Base-by-base conservation (phyloP, 1,140 invertebrate species). In the Mycetomoellerius zeteki region DNA sequence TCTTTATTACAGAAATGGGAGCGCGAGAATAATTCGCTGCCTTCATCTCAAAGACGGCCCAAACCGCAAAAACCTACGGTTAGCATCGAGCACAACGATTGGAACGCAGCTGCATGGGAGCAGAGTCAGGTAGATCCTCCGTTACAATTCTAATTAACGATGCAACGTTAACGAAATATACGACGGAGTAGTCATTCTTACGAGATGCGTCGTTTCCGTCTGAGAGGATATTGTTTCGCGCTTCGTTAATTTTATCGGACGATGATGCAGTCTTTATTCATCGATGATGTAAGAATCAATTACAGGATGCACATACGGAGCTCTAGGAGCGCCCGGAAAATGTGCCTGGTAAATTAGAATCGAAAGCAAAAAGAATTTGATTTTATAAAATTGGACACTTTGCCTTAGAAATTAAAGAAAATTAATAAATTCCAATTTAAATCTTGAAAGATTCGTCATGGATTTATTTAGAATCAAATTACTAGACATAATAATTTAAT, bases 21-120 rank as follows among this genome's bases (percentile, higher is more conserved):
- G 72, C 92, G 96, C n/a, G 97, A 97, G 92, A 97, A 98, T 92
- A 94, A 95, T 21, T 94, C 95, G 85, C 92, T 98, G 80, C 97
- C 97, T 3, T 93, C 94, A 62, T 95, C 96, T 76, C 94, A 96
- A 78, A 95, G 96, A 75, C 94, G 96, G 67, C 88, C 89, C 2
- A 88, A 92, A 16, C 97, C 97, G 0, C 93, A 95, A 69, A 96
- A 96, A 93, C 97, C 97, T 4, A 94, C 95, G 58, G 93, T 92
- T 12, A 86, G 91, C 0, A 91, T 96, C 37, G 94, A 96, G 75
- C 86, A 93, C 67, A 94, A 95, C 65, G 95, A 96, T 72, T 97
- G 96, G 94, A 97, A 96, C 86, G 91, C 95, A 87, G 93, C 94
- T 37, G 96, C 96, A 30, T 97, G 96, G 96, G 94, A 96, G 90